Base-by-base conservation (phyloP, 1,140 invertebrate genomes). In the Adoxophyes honmai region DNA sequence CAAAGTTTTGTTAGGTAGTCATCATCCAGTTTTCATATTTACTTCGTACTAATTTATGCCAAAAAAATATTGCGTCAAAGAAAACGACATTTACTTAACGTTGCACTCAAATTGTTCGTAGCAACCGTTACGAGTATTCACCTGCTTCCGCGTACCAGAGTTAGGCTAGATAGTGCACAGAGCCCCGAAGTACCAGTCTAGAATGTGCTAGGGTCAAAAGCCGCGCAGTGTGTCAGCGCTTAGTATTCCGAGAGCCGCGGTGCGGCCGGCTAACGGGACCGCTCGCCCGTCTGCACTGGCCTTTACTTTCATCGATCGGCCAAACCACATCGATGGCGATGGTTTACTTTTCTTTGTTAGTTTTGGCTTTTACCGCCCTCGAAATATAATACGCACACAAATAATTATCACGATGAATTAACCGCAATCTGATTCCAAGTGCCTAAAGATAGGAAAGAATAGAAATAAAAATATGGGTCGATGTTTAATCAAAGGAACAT, bases 261-360 rank as follows among this genome's bases (percentile, higher is more conserved):
- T 70, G 66, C 68, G 76, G 73, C 73, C 80, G 73, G 70, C 70
- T 86, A 88, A 83, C 82, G 82, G 85, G 78, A 85, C 78, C 68
- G 63, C 52, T 59, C 68, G 66, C 59, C 70, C 68, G 77, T 80
- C 81, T 78, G 73, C 77, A 77, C 77, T 66, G 75, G 82, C 80
- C 82, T 88, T 88, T 86, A 86, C 82, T 87, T 88, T 88, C 84
- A 83, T 86, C 82, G 81, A 86, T 82, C 81, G 75, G 70, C 67
- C 76, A 60, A 74, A 80, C 76, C 71, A 60, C 63, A 69, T 63
- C 66, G 65, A 48, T 48, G 42, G 73, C 53, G 38, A 11, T 76
- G 81, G 79, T 82, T 86, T 85, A 88, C 85, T 88, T 88, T 88
- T 81, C 80, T 86, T 88, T 86, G 82, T 86, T 83, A 81, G 71